A percentile compares a stretch with the other conserved stretches of the same genome.
phyloP scores from a whole-genome alignment of 2,888 invertebrate species.

The Aphodius granarius region DNA sequence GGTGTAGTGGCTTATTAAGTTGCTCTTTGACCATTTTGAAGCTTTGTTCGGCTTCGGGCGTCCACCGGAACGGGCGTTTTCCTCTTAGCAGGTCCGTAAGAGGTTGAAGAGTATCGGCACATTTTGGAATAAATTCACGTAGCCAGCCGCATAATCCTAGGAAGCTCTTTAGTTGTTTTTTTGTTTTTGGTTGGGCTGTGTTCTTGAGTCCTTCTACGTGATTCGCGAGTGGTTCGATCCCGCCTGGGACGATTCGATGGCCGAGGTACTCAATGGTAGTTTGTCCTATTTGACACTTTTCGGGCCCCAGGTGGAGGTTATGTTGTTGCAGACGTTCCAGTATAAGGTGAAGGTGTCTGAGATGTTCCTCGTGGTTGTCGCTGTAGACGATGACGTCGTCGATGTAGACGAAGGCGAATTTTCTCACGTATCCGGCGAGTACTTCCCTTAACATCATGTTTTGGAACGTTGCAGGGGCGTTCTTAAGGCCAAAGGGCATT shows the following conservation, averaged over 20 bases:
- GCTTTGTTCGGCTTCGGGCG: conserved; percentile 18
- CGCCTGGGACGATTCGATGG: conserved; percentile 13
- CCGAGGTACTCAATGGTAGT: conserved; percentile 21
- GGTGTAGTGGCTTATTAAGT: conserved; percentile 15
- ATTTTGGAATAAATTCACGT: conserved; percentile 35
- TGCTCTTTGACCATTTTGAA: conserved; percentile 27
- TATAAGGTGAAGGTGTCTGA: conserved; percentile 29
- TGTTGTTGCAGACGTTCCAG: conserved; percentile 32
- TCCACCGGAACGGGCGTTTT: conserved; percentile 26
- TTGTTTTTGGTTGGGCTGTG: conserved; percentile 2
- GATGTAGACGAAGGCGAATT: conserved; percentile 32
- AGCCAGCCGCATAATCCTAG: conserved; percentile 37
- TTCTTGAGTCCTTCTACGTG: conserved; percentile 11
- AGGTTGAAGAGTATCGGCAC: conserved; percentile 30
- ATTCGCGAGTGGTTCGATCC: neutral
- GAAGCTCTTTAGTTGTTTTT: conserved; percentile 11
- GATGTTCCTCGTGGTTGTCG: conserved; percentile 29
- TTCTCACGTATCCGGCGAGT: conserved; percentile 28
- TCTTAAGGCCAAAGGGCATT: no score
- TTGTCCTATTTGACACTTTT: conserved; percentile 23
- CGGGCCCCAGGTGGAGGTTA: neutral
- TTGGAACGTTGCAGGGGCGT: conserved; percentile 39
- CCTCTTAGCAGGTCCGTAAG: conserved; percentile 31
- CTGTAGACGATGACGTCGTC: conserved; percentile 38
- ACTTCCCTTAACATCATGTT: conserved; percentile 36